phyloP scores from a whole-genome alignment of 2,113 vertebrate genomes.

The Pseudorasbora parva region DNA sequence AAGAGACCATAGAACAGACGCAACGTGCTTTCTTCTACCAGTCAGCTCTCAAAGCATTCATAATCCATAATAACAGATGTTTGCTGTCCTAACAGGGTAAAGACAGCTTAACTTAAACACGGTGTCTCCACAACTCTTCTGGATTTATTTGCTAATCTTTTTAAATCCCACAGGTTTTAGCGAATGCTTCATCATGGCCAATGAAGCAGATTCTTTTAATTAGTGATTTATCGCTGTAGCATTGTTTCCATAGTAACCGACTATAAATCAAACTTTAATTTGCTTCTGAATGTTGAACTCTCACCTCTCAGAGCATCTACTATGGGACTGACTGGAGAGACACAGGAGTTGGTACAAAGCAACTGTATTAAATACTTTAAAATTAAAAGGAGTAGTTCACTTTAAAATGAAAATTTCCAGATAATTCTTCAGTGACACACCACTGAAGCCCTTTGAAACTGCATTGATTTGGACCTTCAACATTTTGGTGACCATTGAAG shows the following conservation, averaged over 20 bases:
- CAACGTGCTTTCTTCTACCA: neutral
- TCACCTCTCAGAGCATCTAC: neutral
- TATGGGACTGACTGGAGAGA: neutral
- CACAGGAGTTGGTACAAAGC: too few relatives aligned
- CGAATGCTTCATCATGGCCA: neutral
- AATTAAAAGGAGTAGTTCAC: too few relatives aligned
- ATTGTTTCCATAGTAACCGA: conserved; percentile 38
- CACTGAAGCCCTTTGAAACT: too few relatives aligned
- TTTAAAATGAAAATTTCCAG: too few relatives aligned
- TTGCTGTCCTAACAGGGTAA: neutral
- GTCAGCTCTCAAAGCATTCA: conserved; percentile 37
- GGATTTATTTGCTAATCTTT: neutral
- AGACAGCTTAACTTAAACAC: conserved; percentile 10
- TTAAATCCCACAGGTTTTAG: conserved; percentile 15
- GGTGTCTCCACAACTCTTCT: conserved; percentile 15
- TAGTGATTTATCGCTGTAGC: conserved; percentile 15
- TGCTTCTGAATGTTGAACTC: conserved; percentile 27
- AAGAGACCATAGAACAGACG: neutral
- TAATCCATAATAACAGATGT: conserved; percentile 28
- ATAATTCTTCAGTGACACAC: too few relatives aligned
- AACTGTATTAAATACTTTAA: neutral
- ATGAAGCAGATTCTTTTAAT: neutral
- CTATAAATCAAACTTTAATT: conserved; percentile 37
- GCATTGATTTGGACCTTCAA: too few relatives aligned
- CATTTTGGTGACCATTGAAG: too few relatives aligned